phyloP scores from a whole-genome alignment of 2,888 invertebrate genomes.

The Xestia sexstrigata region DNA sequence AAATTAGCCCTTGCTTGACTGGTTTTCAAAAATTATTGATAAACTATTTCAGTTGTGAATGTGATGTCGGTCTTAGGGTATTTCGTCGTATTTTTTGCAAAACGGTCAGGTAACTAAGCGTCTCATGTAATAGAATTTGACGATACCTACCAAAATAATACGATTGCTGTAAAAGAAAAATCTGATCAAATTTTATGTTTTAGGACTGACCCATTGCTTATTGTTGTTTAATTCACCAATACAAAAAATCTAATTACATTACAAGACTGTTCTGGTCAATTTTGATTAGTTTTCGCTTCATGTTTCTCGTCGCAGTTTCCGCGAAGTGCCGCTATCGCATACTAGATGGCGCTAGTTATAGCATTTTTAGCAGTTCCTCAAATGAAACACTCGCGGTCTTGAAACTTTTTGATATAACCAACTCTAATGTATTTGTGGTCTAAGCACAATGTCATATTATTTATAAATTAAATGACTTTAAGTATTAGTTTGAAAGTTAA shows the following conservation, averaged over 20 bases:
- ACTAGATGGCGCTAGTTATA: constrained; percentile 79
- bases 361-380: constrained; percentile 47
- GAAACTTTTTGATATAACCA: not conserved
- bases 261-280: no score
- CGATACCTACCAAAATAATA: not conserved
- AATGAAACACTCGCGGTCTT: not conserved
- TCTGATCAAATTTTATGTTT: not conserved
- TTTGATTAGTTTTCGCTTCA: not conserved
- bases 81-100: not conserved
- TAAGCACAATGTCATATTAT: not conserved
- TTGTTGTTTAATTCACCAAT: not conserved
- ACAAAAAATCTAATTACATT: not conserved
- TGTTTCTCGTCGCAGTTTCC: not conserved
- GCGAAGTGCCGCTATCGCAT: constrained; percentile 78
- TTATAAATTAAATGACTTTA: not conserved
- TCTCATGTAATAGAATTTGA: not conserved
- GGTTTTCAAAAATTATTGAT: not conserved
- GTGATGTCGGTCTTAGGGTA: not conserved
- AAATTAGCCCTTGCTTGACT: not conserved
- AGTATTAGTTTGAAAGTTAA: not conserved
- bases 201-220: not conserved
- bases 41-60: not conserved
- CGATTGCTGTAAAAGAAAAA: not conserved
- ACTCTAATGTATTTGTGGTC: not conserved
- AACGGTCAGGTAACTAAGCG: not conserved